Conservation (phyloP, 2,113 vertebrate species). For the Coryphaenoides rupestris region DNA sequence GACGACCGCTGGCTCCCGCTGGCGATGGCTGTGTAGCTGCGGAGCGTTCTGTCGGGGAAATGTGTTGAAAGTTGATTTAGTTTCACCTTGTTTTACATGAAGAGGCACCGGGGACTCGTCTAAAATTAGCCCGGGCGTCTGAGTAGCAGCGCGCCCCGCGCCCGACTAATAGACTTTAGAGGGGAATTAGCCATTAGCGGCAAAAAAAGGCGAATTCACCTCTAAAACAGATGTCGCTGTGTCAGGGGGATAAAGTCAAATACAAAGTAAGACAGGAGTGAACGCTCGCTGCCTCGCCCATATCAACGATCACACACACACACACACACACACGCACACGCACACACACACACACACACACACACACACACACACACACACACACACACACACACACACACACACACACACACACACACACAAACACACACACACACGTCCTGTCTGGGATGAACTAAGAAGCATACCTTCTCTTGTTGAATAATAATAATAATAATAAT, state of each 20-base stretch:
- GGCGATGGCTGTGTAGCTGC: no score
- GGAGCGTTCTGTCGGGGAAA: constrained; percentile 3
- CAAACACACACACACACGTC: no score
- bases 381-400: no score
- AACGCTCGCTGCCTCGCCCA: no score
- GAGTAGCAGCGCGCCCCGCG: constrained; percentile 62
- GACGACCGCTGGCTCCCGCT: not conserved
- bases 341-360: no score
- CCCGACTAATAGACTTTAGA: constrained; percentile 58
- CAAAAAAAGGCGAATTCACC: constrained; percentile 66
- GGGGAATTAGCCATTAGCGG: constrained; percentile 70
- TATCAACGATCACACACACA: no score
- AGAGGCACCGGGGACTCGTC: constrained; percentile 35
- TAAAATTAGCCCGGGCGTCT: constrained; percentile 65
- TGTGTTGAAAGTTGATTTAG: constrained; percentile 22
- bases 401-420: no score
- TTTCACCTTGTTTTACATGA: constrained; percentile 63
- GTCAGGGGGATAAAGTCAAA: constrained; percentile 45
- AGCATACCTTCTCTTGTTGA: no score
- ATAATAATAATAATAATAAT: no score
- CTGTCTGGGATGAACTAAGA: no score
- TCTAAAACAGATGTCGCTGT: constrained; percentile 61
- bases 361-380: no score
- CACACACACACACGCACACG: no score
- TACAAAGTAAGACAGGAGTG: constrained; percentile 26